Evolutionary conservation across 2,888 invertebrate species (phyloP).

Genomic region (Sarcophaga rosellei): DNA sequence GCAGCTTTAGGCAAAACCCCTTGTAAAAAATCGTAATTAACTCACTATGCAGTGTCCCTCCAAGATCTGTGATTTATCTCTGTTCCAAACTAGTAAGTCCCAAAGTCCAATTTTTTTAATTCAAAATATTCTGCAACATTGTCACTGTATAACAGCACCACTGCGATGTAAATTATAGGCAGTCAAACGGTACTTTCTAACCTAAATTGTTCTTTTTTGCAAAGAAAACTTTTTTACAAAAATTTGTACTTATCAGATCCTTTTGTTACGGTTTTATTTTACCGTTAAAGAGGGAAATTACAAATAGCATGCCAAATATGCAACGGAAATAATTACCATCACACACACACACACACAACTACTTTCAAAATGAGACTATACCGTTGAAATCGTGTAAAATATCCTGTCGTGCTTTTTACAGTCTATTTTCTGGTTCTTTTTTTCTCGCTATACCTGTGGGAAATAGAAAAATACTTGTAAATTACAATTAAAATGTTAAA

Average conservation of each 20-base stretch:
- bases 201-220: no score
- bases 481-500: slow-evolving; percentile 59
- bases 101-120: no score
- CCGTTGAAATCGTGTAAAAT: neutral
- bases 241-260: neutral
- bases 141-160: neutral
- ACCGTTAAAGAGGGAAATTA: slow-evolving; percentile 22
- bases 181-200: no score
- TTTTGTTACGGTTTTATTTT: neutral
- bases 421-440: neutral
- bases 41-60: slow-evolving; percentile 14
- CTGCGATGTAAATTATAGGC: no score
- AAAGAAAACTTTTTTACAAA: no score
- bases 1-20: neutral
- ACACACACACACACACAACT: neutral
- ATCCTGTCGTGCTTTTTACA: slow-evolving; percentile 4
- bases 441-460: slow-evolving; percentile 30
- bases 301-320: slow-evolving; percentile 9
- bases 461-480: slow-evolving; percentile 51
- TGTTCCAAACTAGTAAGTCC: slow-evolving; percentile 10
- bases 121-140: neutral
- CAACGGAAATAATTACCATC: slow-evolving; percentile 36
- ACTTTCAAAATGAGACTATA: neutral
- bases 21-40: neutral
- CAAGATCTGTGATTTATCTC: slow-evolving; percentile 1